Evolutionary conservation across 1,140 invertebrate species (phyloP).

Genomic region (Trialeurodes vaporariorum): DNA sequence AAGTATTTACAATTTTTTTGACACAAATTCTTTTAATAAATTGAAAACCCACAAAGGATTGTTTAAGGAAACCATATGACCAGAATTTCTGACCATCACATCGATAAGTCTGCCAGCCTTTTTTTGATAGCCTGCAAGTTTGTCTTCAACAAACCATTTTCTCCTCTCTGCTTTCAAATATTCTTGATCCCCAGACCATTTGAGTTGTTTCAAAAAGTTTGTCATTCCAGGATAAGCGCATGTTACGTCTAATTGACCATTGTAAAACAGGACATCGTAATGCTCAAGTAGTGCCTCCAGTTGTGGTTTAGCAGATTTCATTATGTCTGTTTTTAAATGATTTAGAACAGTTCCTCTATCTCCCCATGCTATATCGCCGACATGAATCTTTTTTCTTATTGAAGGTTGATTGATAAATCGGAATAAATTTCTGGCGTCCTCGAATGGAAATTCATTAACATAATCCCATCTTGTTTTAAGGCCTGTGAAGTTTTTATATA

Average conservation of each 20-base stretch:
- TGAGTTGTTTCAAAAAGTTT: conserved; percentile 46
- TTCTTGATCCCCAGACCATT: conserved; percentile 34
- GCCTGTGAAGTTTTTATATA: background rate
- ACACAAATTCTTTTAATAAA: background rate
- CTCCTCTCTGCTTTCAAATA: conserved; percentile 32
- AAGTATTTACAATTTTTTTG: background rate
- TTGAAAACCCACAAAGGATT: conserved; percentile 35
- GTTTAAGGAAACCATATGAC: conserved; percentile 54
- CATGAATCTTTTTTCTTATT: background rate
- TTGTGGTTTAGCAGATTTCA: conserved; percentile 67
- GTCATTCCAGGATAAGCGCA: conserved; percentile 65
- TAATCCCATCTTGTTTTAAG: background rate
- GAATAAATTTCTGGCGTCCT: background rate
- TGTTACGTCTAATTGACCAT: conserved; percentile 77
- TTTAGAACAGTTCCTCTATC: conserved; percentile 34
- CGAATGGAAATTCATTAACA: background rate
- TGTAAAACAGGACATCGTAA: conserved; percentile 63
- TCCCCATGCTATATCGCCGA: background rate
- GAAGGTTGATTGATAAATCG: background rate
- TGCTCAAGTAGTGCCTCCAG: conserved; percentile 47
- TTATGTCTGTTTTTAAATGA: conserved; percentile 51
- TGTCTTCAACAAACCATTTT: conserved; percentile 9
- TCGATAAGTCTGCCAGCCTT: conserved; percentile 45
- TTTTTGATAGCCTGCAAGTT: conserved; percentile 47
- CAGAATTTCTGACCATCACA: conserved; percentile 47